Evolutionary conservation across 2,113 vertebrate genomes (phyloP).

Genomic region (Tupaia tana): DNA sequence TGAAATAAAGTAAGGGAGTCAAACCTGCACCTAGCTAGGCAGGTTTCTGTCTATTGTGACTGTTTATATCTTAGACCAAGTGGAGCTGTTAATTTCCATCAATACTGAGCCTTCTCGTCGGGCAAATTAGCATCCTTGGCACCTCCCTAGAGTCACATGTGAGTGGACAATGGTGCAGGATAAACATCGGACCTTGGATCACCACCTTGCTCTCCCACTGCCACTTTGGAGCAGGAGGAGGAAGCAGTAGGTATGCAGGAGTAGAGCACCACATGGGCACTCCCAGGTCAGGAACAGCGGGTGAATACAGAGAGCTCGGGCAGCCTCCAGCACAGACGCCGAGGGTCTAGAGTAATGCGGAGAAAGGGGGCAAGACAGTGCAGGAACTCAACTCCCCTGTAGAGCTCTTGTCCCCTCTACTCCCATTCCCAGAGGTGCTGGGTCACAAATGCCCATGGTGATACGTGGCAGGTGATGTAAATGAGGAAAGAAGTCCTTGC

Average conservation of each 20-base stretch:
- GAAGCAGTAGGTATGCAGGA: too few species aligned
- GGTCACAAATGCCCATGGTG: not conserved
- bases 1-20: not conserved
- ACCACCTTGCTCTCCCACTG: accelerated
- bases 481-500: not conserved
- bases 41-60: not conserved
- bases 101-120: not conserved
- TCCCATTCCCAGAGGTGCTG: not conserved
- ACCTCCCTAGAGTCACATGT: not conserved
- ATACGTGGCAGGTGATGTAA: not conserved
- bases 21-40: not conserved
- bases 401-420: too few species aligned
- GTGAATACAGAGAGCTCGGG: not conserved
- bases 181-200: too few species aligned
- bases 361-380: not conserved
- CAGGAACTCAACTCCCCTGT: not conserved
- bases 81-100: not conserved
- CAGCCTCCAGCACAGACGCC: not conserved
- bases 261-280: not conserved
- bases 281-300: not conserved
- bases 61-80: not conserved
- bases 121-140: not conserved
- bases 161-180: not conserved
- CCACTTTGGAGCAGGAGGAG: not conserved
- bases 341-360: not conserved